phyloP scores from a whole-genome alignment of 2,888 invertebrate species.

The Monochamus alternatus region DNA sequence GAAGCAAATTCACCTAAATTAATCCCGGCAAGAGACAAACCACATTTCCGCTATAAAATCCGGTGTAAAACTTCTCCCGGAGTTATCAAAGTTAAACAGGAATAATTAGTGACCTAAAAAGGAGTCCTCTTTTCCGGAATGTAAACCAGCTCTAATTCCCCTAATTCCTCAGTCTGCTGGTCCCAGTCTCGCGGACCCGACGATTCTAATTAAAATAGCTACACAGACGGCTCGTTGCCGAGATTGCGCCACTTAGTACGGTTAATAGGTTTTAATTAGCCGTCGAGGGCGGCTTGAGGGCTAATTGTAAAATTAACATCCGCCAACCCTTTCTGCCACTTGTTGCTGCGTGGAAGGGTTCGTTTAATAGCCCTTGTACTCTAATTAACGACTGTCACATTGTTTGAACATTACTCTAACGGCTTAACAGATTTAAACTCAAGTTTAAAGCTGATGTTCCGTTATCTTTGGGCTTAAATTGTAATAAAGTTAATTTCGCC shows the following conservation, averaged over 20 bases:
- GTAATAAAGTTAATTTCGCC: slow-evolving; percentile 46
- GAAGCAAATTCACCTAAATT: slow-evolving; percentile 25
- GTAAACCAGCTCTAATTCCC: slow-evolving; percentile 47
- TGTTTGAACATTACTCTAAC: slow-evolving; percentile 54
- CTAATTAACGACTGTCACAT: slow-evolving; percentile 63
- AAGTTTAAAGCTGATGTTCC: slow-evolving; percentile 49
- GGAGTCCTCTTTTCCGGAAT: slow-evolving; percentile 42
- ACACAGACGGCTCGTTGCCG: slow-evolving; percentile 46
- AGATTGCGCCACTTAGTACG: slow-evolving; percentile 56
- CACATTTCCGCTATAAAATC: slow-evolving; percentile 26
- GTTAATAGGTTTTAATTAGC: slow-evolving; percentile 65
- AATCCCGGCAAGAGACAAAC: slow-evolving; percentile 25
- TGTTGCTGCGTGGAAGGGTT: slow-evolving; percentile 63
- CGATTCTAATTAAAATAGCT: slow-evolving; percentile 51
- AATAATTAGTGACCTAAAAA: slow-evolving; percentile 44
- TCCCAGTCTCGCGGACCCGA: slow-evolving; percentile 35
- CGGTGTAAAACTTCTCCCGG: slow-evolving; percentile 30
- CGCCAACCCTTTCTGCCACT: slow-evolving; percentile 62
- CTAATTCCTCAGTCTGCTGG: slow-evolving; percentile 37
- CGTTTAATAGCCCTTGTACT: slow-evolving; percentile 56
- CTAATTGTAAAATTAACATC: slow-evolving; percentile 65
- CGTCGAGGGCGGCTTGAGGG: slow-evolving; percentile 58
- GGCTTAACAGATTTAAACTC: slow-evolving; percentile 54
- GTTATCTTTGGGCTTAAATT: slow-evolving; percentile 47
- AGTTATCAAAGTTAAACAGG: slow-evolving; percentile 42